Conservation (phyloP, 2,888 invertebrate genomes). For the Eulithis testata region DNA sequence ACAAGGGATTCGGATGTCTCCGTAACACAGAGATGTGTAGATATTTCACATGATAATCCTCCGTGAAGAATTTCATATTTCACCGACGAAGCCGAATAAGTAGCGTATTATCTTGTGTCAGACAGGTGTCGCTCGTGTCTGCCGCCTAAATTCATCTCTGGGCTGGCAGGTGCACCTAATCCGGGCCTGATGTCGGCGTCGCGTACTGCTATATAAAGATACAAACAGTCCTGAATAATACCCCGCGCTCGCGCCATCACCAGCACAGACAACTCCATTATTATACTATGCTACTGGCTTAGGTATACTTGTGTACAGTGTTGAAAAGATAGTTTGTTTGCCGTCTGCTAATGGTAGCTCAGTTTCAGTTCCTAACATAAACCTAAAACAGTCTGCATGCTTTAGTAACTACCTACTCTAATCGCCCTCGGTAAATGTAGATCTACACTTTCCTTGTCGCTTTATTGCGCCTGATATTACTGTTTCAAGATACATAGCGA, state of each 20-base stretch:
- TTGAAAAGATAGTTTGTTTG: slow-evolving; percentile 45
- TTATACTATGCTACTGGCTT: slow-evolving; percentile 41
- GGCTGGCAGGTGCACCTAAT: slow-evolving; percentile 76
- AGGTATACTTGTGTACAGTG: slow-evolving; percentile 26
- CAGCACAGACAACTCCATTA: slow-evolving; percentile 54
- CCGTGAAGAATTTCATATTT: slow-evolving; percentile 76
- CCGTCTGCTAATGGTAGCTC: slow-evolving; percentile 30
- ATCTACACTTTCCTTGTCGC: slow-evolving; percentile 33
- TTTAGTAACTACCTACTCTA: slow-evolving; percentile 31
- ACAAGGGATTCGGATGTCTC: slow-evolving; percentile 35
- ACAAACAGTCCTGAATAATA: slow-evolving; percentile 50
- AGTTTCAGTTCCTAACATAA: slow-evolving; percentile 28
- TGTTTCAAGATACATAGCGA: slow-evolving; percentile 40
- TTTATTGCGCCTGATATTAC: slow-evolving; percentile 42
- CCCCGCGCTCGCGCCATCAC: slow-evolving; percentile 52
- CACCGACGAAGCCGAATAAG: slow-evolving; percentile 74
- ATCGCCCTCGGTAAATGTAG: slow-evolving; percentile 36
- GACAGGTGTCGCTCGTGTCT: slow-evolving; percentile 79
- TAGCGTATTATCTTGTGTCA: slow-evolving; percentile 75
- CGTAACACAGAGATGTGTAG: slow-evolving; percentile 40
- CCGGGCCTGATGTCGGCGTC: slow-evolving; percentile 63
- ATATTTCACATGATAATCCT: slow-evolving; percentile 63
- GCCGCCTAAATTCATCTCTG: slow-evolving; percentile 75
- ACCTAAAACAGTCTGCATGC: slow-evolving; percentile 34
- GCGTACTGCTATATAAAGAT: slow-evolving; percentile 46